A percentile compares a stretch with the other conserved stretches of the same genome.
phyloP scores from a whole-genome alignment of 2,888 invertebrate genomes.

The Tiliacea citrago region DNA sequence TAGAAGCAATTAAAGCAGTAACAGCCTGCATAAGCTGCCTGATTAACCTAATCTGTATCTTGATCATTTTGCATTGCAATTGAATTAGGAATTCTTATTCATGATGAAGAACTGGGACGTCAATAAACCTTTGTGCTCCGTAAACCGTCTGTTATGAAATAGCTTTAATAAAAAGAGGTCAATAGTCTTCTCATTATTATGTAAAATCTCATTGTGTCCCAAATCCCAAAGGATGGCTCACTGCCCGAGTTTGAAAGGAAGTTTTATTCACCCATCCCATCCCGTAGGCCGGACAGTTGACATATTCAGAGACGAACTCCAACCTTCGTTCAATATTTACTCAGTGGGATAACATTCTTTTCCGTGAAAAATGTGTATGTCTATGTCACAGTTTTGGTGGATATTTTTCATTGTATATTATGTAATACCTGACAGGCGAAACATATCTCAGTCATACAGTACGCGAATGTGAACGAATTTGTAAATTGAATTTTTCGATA shows the following conservation, averaged over 20 bases:
- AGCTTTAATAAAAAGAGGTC: conserved; percentile 68
- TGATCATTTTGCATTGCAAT: conserved; percentile 31
- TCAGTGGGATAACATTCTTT: conserved; percentile 61
- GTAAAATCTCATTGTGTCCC: conserved; percentile 83
- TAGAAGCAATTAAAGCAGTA: conserved; percentile 39
- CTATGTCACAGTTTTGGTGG: conserved; percentile 61
- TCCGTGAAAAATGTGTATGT: conserved; percentile 44
- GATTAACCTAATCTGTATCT: conserved; percentile 29
- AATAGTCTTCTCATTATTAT: conserved; percentile 81
- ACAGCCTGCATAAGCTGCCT: conserved; percentile 1
- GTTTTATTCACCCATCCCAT: conserved; percentile 71
- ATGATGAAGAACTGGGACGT: conserved; percentile 24
- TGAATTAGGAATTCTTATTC: conserved; percentile 42
- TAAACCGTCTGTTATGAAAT: conserved; percentile 54
- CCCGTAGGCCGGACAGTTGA: conserved; percentile 78
- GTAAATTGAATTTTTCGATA: conserved; percentile 45
- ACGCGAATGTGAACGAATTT: conserved; percentile 43
- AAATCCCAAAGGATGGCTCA: conserved; percentile 77
- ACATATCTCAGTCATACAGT: conserved; percentile 49
- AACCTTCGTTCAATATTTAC: conserved; percentile 84
- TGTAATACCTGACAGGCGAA: conserved; percentile 59
- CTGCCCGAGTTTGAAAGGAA: conserved; percentile 73
- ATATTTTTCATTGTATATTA: conserved; percentile 66
- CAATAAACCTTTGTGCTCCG: conserved; percentile 35
- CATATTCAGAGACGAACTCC: conserved; percentile 82